Percentiles rank a stretch among this genome's conserved stretches.
phyloP scores from a whole-genome alignment of 2,113 vertebrate genomes.

The Cinclus mexicanus region DNA sequence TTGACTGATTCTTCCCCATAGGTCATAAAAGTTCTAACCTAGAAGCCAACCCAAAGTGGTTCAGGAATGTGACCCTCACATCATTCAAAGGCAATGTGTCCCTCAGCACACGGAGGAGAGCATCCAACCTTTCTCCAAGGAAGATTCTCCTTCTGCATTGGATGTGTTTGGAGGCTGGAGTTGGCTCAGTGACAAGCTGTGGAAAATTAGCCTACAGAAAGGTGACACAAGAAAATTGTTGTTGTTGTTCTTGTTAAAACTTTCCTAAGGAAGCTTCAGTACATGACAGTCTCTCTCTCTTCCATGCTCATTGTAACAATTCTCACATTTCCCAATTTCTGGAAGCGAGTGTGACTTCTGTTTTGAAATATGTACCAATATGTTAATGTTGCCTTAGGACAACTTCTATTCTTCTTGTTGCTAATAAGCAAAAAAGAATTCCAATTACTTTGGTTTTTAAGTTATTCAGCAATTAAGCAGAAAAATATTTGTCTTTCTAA shows the following conservation, averaged over 20 bases:
- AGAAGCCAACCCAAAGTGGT: neutral
- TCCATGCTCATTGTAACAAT: neutral
- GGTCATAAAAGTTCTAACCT: neutral
- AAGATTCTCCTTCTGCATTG: neutral
- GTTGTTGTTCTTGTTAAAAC: neutral
- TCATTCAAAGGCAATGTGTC: neutral
- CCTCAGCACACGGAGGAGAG: neutral
- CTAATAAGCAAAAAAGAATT: constrained; percentile 13
- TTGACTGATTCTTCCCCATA: neutral
- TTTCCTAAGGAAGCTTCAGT: neutral
- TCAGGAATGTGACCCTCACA: neutral
- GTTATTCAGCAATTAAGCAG: neutral
- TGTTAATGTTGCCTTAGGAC: neutral
- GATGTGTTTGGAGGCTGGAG: neutral
- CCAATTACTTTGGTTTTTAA: neutral
- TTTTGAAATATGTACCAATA: neutral
- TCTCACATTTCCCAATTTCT: neutral
- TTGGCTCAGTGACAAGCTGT: neutral
- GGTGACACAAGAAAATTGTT: neutral
- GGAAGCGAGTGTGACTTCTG: neutral
- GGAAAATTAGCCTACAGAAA: neutral
- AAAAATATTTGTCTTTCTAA: neutral
- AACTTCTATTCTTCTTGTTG: neutral
- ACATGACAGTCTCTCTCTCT: neutral
- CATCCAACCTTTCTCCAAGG: neutral